phyloP scores from a whole-genome alignment of 2,888 invertebrate species.

The Gibbula magus region DNA sequence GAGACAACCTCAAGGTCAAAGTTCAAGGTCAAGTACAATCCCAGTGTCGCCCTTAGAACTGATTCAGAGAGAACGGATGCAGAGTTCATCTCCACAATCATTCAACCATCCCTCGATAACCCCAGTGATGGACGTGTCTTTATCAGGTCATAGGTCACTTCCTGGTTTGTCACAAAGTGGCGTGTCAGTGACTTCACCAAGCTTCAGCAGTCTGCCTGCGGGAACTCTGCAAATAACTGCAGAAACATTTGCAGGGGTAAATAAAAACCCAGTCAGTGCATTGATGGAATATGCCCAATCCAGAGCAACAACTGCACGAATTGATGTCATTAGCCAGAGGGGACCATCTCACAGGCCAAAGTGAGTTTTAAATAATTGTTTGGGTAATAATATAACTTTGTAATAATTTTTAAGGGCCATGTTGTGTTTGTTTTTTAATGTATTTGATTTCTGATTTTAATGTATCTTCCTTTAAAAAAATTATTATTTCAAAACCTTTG shows the following conservation, averaged over 20 bases:
- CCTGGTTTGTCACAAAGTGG: neutral
- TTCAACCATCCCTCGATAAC: neutral
- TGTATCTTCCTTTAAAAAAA: too few relatives aligned
- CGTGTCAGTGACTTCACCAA: neutral
- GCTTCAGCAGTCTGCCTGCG: neutral
- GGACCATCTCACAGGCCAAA: conserved; percentile 75
- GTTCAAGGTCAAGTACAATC: too few relatives aligned
- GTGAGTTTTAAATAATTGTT: conserved; percentile 66
- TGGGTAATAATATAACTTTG: too few relatives aligned
- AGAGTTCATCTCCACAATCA: too few relatives aligned
- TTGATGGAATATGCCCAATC: conserved; percentile 76
- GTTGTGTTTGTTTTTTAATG: too few relatives aligned
- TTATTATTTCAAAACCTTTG: too few relatives aligned
- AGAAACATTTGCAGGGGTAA: conserved; percentile 72
- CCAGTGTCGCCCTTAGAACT: too few relatives aligned
- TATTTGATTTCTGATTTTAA: neutral
- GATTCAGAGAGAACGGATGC: too few relatives aligned
- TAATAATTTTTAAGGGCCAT: too few relatives aligned
- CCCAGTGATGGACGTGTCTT: neutral
- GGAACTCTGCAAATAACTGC: conserved; percentile 49
- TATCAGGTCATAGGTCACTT: neutral
- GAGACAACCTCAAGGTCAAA: too few relatives aligned
- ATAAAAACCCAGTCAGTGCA: conserved; percentile 75
- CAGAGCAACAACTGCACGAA: conserved; percentile 67
- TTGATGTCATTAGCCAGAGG: conserved; percentile 69